These are phyloP conservation scores for Myotis lucifugus DNA, from an alignment of 2,113 vertebrate species.

Conservation along the genomic window DNA sequence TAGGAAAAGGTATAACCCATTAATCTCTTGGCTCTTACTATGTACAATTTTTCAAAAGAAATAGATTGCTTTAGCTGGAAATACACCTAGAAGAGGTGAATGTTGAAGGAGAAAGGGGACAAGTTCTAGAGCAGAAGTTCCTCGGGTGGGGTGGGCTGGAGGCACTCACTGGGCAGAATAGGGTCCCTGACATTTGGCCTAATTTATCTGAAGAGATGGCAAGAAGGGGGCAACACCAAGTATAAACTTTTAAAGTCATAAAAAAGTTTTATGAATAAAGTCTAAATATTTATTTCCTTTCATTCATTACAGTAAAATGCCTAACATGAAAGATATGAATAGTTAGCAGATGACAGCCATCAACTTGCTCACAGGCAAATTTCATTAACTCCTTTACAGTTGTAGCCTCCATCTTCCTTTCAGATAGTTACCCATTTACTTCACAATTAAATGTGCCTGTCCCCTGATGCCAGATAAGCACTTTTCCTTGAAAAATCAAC, in stretches of 20 bases:
- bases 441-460: not conserved
- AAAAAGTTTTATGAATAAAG: not conserved
- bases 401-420: not conserved
- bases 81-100: not conserved
- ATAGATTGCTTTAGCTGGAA: not conserved
- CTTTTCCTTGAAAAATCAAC: not conserved
- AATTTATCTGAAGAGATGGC: not conserved
- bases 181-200: not conserved
- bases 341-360: not conserved
- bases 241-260: not conserved
- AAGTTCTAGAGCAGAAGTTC: not conserved
- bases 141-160: fast-evolving
- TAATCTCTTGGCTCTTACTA: not conserved
- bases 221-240: not conserved
- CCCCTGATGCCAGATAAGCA: not conserved
- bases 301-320: not conserved
- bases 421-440: not conserved
- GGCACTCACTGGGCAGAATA: fast-evolving
- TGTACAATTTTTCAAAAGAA: not conserved
- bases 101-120: not conserved
- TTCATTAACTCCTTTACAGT: not conserved
- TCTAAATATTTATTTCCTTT: not conserved
- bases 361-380: not conserved
- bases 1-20: not conserved
- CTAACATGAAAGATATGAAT: not conserved